Evolutionary conservation across 1,140 invertebrate species (phyloP), one percentile per base, ranked within the genome.

Genomic region (Scaptomyza montana): DNA sequence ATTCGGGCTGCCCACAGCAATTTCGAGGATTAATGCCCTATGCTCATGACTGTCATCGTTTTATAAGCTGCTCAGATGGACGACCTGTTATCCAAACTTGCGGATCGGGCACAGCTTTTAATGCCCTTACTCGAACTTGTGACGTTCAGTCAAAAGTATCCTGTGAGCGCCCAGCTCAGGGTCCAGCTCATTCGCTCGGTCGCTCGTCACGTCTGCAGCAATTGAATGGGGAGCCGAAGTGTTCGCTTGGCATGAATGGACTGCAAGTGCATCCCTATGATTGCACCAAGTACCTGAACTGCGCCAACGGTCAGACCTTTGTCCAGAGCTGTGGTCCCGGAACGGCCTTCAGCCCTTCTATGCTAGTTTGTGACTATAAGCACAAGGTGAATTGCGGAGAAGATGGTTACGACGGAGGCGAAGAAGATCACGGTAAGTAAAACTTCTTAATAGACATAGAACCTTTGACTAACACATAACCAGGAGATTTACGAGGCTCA

Each of bases 231-330:
- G n/a, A 61, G 13, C 72, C 84, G 0, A 56, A 70, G 25, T 94
- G 94, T 85, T 92, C 93, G 0, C 9, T 74, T 8, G 92, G 92
- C 55, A 80, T 86, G 9, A 93, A 74, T 47, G 95, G 95, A 7
- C 49, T 95, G 10, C 90, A 93, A n/a, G 93, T 94, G 1, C 94
- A 95, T 92, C 94, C 94, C 0, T 85, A 90, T 2, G 93, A 94
- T 39, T 96, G 95, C 75, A 92, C 90, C 13, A 94, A 95, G 74
- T 96, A 94, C 77, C 78, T 96, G 2, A 95, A 94, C 66, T 96
- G 95, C 82, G 92, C 92, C 3, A 93, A 94, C 72, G 95, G 95
- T 0, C 86, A 89, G 36, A 93, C 94, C 1, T 93, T 92, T 59
- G 87, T 94, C 5, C 94, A 95, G 91, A 90, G 93, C 7, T 96